phyloP scores from a whole-genome alignment of 2,888 invertebrate genomes.

The Amphipoea lucens region DNA sequence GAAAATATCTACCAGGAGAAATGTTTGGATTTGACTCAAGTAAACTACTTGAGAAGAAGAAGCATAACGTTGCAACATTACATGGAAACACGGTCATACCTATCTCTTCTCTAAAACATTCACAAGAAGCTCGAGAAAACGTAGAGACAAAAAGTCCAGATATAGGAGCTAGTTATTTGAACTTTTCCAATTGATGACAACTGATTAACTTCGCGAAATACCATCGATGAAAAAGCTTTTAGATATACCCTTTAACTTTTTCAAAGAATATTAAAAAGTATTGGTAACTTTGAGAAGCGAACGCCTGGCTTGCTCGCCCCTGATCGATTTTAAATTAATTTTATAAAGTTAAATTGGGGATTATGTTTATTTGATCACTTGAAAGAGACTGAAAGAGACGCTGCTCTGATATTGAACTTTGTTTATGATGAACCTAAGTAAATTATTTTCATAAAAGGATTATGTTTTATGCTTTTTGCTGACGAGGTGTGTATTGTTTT shows the following conservation, averaged over 20 bases:
- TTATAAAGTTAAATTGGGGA: conserved; percentile 89
- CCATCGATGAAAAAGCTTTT: conserved; percentile 74
- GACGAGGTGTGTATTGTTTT: background rate
- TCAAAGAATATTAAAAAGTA: conserved; percentile 78
- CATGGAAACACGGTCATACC: background rate
- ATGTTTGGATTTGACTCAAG: background rate
- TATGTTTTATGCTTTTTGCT: background rate
- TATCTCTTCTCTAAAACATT: background rate
- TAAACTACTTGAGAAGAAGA: background rate
- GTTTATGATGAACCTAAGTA: conserved; percentile 51
- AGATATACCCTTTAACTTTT: conserved; percentile 83
- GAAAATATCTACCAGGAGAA: background rate
- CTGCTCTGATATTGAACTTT: conserved; percentile 51
- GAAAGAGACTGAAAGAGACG: conserved; percentile 72
- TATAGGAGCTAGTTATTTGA: conserved; percentile 5
- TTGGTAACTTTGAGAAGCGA: conserved; percentile 74
- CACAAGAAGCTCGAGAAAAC: background rate
- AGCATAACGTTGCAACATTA: background rate
- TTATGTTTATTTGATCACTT: conserved; percentile 85
- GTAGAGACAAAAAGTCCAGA: conserved; percentile 10
- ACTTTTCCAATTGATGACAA: conserved; percentile 59
- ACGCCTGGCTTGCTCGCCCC: conserved; percentile 82
- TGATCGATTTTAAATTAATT: conserved; percentile 89
- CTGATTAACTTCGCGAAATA: conserved; percentile 77
- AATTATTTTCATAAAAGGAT: conserved; percentile 27